A percentile compares a stretch with the other conserved stretches of the same genome.
Conservation (phyloP, 2,888 invertebrate genomes). For the Pristionchus entomophagus region DNA sequence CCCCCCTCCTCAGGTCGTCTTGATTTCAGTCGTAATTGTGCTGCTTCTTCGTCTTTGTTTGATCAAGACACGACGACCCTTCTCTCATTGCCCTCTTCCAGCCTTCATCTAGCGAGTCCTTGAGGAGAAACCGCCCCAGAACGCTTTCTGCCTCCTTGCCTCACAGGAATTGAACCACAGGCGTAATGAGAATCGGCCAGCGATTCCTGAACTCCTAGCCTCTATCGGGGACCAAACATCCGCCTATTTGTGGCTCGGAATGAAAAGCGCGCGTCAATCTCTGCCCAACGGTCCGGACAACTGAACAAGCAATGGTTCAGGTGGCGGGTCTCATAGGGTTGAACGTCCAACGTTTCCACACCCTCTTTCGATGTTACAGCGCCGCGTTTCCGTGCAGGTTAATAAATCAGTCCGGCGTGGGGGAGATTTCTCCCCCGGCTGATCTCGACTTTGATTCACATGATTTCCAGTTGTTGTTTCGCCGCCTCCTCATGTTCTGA, state of each 20-base stretch:
- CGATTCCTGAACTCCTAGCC: no score
- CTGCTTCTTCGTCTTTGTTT: conserved; percentile 19
- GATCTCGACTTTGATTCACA: conserved; percentile 10
- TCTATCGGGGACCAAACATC: no score
- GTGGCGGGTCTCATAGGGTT: no score
- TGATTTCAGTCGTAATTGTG: conserved; percentile 35
- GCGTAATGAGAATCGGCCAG: no score
- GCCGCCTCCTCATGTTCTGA: neutral
- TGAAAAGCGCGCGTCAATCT: no score
- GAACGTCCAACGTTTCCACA: neutral
- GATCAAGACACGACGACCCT: neutral
- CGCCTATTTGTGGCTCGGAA: no score
- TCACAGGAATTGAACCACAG: no score
- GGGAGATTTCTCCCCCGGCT: neutral
- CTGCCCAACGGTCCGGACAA: no score
- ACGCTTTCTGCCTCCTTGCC: neutral
- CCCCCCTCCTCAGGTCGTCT: conserved; percentile 12
- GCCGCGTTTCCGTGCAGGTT: neutral
- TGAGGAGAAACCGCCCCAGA: neutral
- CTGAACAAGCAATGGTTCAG: no score
- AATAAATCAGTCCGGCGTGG: neutral
- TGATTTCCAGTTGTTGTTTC: neutral
- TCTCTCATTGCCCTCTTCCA: conserved; percentile 32
- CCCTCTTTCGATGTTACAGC: neutral
- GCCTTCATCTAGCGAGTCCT: neutral